Conservation (phyloP, 2,113 vertebrate genomes). For the Arizona elegans region DNA sequence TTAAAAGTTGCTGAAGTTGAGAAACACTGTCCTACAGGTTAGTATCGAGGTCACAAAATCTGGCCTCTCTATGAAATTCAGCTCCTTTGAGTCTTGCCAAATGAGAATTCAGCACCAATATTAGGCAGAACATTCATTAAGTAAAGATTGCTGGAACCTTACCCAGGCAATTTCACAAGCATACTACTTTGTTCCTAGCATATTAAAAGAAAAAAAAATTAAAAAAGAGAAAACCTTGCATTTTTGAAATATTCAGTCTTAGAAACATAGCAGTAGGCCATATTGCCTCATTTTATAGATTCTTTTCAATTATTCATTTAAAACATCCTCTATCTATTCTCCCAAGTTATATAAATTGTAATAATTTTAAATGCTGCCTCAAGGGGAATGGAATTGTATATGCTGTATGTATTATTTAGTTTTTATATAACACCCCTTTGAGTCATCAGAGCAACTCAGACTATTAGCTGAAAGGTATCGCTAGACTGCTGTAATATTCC, state of each 20-base stretch:
- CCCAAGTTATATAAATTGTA: slow-evolving; percentile 9
- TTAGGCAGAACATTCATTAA: not conserved
- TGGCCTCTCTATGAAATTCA: too few relatives aligned
- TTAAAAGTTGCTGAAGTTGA: not conserved
- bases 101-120: not conserved
- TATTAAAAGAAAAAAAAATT: not conserved
- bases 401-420: slow-evolving; percentile 25
- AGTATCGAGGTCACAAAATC: not conserved
- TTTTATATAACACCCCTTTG: not conserved
- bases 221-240: not conserved
- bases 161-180: not conserved
- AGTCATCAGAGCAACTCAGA: not conserved
- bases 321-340: not conserved
- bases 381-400: not conserved
- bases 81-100: not conserved
- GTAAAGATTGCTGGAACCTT: not conserved
- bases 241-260: not conserved
- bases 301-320: not conserved
- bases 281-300: not conserved
- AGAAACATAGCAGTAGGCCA: not conserved
- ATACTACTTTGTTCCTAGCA: not conserved
- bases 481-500: not conserved
- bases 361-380: slow-evolving; percentile 11
- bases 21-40: not conserved
- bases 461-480: not conserved